These are phyloP conservation scores for Carettochelys insculpta DNA, from an alignment of 2,113 vertebrate species.

Conservation along the genomic window DNA sequence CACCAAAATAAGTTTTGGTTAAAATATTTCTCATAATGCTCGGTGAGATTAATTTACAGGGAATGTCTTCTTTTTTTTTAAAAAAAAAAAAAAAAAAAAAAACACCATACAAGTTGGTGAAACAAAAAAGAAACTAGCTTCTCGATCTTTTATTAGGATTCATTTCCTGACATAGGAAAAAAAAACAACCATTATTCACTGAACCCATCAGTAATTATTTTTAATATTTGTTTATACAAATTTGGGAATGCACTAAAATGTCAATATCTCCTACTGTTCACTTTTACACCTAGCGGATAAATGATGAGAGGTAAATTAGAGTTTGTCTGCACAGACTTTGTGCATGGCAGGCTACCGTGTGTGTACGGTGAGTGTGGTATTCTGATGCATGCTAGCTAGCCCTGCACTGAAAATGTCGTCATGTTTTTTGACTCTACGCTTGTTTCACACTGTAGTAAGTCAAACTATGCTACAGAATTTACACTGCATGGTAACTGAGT, in stretches of 20 bases:
- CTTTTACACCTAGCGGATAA: not conserved
- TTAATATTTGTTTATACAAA: not conserved
- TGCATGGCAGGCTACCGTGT: too few relatives aligned
- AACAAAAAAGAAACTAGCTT: too few relatives aligned
- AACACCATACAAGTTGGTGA: too few relatives aligned
- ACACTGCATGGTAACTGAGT: too few relatives aligned
- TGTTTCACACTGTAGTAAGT: too few relatives aligned
- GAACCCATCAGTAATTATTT: not conserved
- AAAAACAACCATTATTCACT: not conserved
- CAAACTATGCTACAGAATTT: too few relatives aligned
- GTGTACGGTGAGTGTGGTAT: too few relatives aligned
- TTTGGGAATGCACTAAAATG: not conserved
- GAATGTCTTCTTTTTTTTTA: not conserved
- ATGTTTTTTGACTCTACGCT: too few relatives aligned
- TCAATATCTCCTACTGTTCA: not conserved
- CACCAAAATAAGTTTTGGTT: not conserved
- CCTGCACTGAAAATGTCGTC: too few relatives aligned
- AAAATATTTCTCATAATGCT: not conserved
- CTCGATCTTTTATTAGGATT: not conserved
- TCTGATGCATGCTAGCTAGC: too few relatives aligned
- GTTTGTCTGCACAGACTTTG: too few relatives aligned
- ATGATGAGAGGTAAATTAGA: not conserved
- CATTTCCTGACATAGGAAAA: not conserved
- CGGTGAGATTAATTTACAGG: not conserved
- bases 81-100: too few relatives aligned